Evolutionary conservation across 2,113 vertebrate genomes (phyloP), one percentile per base, ranked within the genome.

Genomic region (Mormyrus iriodes): DNA sequence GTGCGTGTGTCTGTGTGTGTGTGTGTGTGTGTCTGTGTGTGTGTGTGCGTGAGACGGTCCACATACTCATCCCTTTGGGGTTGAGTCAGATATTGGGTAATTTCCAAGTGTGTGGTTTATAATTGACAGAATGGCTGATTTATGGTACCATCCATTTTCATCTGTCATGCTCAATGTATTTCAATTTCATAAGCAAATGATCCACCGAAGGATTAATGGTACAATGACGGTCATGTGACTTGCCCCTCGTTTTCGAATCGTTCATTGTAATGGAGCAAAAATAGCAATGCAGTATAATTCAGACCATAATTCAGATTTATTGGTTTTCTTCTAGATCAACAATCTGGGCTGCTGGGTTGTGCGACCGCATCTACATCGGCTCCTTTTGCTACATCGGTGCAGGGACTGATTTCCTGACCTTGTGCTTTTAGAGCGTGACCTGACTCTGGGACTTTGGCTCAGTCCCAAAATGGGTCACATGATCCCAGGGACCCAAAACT

Each of bases 131-230:
- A 92, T 90, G 91, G 91, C 92, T 92, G 92, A 94, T 92, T 92
- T 90, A 93, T 91, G 39, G 90, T 91, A 93, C 91, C 91, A 89
- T 92, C 92, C 92, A 92, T 92, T 94, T 95, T 93, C 89, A 92
- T 95, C 94, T 95, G 95, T 95, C 94, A 93, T 91, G 94, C 94
- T 94, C 94, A 88, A 94, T 95, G 93, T 95, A 95, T 94, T 92
- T 93, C 93, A 94, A 93, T 95, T 94, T 94, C 94, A 93, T 89
- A 92, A 93, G 93, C 92, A 94, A 95, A 95, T 95, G 92, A 93
- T 92, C 91, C 91, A 86, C 90, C 93, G 84, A 31, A 88, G 92
- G 90, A 94, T 96, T 94, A 95, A 96, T 95, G 93, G 88, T 91
- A 88, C 92, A 86, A 83, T 92, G 95, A 92, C 94, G 90, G 89